A percentile compares a stretch with the other conserved stretches of the same genome.
These are phyloP conservation scores for Mythimna loreyi DNA, from an alignment of 2,888 invertebrate species.

Conservation along the genomic window DNA sequence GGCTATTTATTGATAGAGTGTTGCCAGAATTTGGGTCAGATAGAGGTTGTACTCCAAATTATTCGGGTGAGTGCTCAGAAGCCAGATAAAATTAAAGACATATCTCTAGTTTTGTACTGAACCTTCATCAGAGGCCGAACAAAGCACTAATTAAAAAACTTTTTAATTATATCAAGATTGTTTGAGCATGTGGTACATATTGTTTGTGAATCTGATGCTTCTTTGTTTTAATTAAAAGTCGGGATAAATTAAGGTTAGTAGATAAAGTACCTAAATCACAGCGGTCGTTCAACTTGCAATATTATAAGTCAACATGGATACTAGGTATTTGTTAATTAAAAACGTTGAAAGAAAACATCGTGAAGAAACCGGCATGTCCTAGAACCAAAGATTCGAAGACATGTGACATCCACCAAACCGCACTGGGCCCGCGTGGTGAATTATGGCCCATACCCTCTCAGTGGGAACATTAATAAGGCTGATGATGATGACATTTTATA, in stretches of 20 bases:
- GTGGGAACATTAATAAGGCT: too few relatives aligned
- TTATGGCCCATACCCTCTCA: too few relatives aligned
- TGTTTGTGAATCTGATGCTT: background rate
- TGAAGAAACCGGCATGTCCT: too few relatives aligned
- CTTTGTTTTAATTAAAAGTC: slow-evolving; percentile 18
- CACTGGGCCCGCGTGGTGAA: too few relatives aligned
- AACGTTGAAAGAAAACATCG: too few relatives aligned
- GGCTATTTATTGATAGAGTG: slow-evolving; percentile 13
- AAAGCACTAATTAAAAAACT: slow-evolving; percentile 25
- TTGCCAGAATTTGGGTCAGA: slow-evolving; percentile 23
- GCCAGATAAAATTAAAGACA: slow-evolving; percentile 7
- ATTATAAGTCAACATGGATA: background rate
- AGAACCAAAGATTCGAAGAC: too few relatives aligned
- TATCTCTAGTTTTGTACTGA: background rate
- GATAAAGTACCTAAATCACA: too few relatives aligned
- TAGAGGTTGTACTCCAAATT: slow-evolving; percentile 21
- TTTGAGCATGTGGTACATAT: background rate
- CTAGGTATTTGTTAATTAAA: too few relatives aligned
- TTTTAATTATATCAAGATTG: slow-evolving; percentile 24
- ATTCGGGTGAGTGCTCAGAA: slow-evolving; percentile 22
- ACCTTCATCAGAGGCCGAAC: background rate
- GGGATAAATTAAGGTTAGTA: background rate
- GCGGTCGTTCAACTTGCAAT: too few relatives aligned
- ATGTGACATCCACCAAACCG: too few relatives aligned
- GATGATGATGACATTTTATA: too few relatives aligned